Base-by-base conservation (phyloP, 1,140 invertebrate species). In the Drosophila ironensis region DNA sequence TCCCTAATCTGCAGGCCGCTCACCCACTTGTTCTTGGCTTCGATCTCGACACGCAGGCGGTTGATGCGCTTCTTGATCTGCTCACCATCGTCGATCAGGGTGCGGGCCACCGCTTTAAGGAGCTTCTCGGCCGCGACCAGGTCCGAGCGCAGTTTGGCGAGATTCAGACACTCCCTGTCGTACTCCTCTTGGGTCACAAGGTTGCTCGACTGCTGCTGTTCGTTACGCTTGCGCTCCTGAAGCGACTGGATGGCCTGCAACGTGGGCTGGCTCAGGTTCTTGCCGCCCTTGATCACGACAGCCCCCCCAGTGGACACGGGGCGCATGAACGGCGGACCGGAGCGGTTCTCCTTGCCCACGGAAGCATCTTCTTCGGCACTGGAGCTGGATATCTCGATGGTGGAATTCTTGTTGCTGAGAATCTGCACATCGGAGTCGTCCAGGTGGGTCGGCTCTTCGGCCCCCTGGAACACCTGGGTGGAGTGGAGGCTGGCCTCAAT, bases 351-450 rank as follows among this genome's bases (percentile, higher is more conserved):
- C 35, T 80, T 59, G 20, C 61, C 56, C 1, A 11, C 12, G 17
- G n/a, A 38, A 1, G 2, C 14, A 3, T 88, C 78, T 2, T 73
- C 61, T 7, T 80, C 78, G 2, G 33, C 14, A 17, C 33, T 37
- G 2, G 64, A 50, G 27, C 82, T 86, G 3, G 60, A 81, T 35
- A 89, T 82, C 44, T 89, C 88, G 20, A 89, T 89, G 2, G 76
- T 46, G 3, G 50, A 35, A 20, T 89, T 70, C 30, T 52, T 82
- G 35, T 67, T 68, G 52, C 67, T 89, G 1, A 88, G 28, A 3
- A 89, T 64, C 4, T 86, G 45, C 4, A 89, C 72, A 45, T 89
- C 87, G 33, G 87, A 88, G 8, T 77, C 71, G 1, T 33, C 56
- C 0, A 38, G 28, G 4, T 12, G 1, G 14, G 14, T 12, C 12